These are phyloP conservation scores for Gadus macrocephalus DNA, from an alignment of 2,113 vertebrate genomes.

Conservation along the genomic window DNA sequence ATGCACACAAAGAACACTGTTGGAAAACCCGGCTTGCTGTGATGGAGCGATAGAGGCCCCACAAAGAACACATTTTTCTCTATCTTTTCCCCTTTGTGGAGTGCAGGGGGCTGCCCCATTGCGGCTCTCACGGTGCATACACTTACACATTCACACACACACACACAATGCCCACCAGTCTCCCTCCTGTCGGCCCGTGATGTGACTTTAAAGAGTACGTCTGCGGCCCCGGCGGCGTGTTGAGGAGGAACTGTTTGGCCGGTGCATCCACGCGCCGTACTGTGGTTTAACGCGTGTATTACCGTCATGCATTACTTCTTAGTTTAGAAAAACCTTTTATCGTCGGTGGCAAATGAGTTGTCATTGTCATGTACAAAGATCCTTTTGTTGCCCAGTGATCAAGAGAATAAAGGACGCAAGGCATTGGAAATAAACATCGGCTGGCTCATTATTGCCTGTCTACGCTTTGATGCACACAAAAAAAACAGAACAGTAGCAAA, in stretches of 20 bases:
- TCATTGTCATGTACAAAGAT: not conserved
- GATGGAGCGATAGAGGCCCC: constrained; percentile 50
- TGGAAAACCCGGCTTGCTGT: constrained; percentile 33
- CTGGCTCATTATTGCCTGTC: too few species aligned
- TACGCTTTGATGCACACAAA: too few species aligned
- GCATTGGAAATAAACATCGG: too few species aligned
- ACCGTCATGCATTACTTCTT: not conserved
- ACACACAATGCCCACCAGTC: not conserved
- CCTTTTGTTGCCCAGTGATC: not conserved
- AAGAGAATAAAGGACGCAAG: not conserved
- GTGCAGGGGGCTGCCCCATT: constrained; percentile 35
- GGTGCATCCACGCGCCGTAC: not conserved
- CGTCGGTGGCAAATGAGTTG: constrained; percentile 1
- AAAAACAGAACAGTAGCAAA: too few species aligned
- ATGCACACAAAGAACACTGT: constrained; percentile 53
- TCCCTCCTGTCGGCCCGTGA: too few species aligned
- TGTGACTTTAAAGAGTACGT: too few species aligned
- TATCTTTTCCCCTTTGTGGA: constrained; percentile 40
- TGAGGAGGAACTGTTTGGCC: not conserved
- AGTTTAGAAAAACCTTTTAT: not conserved
- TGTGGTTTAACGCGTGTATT: not conserved
- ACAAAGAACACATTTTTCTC: constrained; percentile 59
- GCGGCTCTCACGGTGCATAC: constrained; percentile 9
- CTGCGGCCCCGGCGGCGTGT: too few species aligned
- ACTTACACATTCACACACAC: not conserved